Percentiles rank a stretch among this genome's conserved stretches.
Conservation (phyloP, 1,140 invertebrate genomes). For the Argopecten irradians region DNA sequence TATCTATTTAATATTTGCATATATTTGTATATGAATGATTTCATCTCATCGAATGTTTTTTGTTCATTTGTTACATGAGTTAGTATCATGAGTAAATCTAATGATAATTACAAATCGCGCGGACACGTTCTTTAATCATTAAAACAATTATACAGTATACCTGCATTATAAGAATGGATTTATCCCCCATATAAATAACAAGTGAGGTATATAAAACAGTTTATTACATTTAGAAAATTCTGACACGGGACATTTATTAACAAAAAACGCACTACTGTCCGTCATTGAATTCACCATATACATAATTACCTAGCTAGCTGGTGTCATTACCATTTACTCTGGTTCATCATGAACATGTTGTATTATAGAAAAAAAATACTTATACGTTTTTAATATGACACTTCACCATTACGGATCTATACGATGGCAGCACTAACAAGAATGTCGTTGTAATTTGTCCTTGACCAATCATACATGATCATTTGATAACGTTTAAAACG, state of each 20-base stretch:
- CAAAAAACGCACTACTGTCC: neutral
- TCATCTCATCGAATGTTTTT: neutral
- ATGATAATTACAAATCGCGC: neutral
- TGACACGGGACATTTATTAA: conserved; percentile 16
- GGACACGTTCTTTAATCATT: neutral
- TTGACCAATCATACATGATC: too few species aligned
- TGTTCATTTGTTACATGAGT: neutral
- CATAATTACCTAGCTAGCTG: neutral
- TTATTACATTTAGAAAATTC: neutral
- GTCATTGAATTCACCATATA: neutral
- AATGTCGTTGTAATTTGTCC: too few species aligned
- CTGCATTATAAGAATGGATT: neutral
- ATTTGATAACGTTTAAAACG: too few species aligned
- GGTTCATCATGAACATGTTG: neutral
- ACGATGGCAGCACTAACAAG: too few species aligned
- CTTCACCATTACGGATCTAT: too few species aligned
- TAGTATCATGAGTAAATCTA: neutral
- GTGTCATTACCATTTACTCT: neutral
- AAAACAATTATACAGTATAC: neutral
- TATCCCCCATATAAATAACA: neutral
- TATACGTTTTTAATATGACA: neutral
- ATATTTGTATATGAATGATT: neutral
- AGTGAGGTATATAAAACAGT: neutral
- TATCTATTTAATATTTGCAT: neutral
- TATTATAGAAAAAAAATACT: neutral